Evolutionary conservation across 2,888 invertebrate species (phyloP), one percentile per base, ranked within the genome.

Genomic region (Conops quadrifasciatus): DNA sequence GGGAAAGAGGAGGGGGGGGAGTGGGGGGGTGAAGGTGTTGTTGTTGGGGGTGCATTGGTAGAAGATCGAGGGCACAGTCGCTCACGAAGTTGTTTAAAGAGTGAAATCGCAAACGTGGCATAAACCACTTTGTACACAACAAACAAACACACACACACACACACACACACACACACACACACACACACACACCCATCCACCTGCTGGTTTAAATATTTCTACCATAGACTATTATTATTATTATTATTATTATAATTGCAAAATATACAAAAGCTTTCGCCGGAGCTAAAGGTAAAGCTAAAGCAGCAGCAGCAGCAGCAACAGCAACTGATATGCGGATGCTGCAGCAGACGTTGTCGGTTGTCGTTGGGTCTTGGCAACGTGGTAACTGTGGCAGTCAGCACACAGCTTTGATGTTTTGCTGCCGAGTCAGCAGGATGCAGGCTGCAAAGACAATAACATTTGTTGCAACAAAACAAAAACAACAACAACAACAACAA

Each of bases 211-310:
- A 13, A 16, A 26, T 16, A 5, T 7, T 24, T 11, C 26, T 66
- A 66, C 53, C 21, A n/a, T n/a, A n/a, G n/a, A n/a, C n/a, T n/a
- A n/a, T n/a, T n/a, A n/a, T n/a, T n/a, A n/a, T n/a, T 53, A 53
- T 53, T 43, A 66, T 66, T 66, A 66, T 66, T 66, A 66, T 66
- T 66, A 56, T 66, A 36, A 28, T 49, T 19, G 11, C 43, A 66
- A 66, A 66, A 53, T 56, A 66, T 56, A 66, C 66, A 66, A 56
- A 53, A 56, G 56, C 56, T 66, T 66, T 30, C 53, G 66, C 19
- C 28, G 66, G 30, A 28, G 30, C 24, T 53, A 53, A 19, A 36
- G 66, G 5, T 9, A 36, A 36, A 36, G 36, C 36, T 36, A 36
- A 36, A 36, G 4, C 36, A 36, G 9, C 4, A 36, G 36, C 36